A percentile compares a stretch with the other conserved stretches of the same genome.
These are phyloP conservation scores for Diarsia mendica DNA, from an alignment of 2,888 invertebrate species.

Conservation along the genomic window DNA sequence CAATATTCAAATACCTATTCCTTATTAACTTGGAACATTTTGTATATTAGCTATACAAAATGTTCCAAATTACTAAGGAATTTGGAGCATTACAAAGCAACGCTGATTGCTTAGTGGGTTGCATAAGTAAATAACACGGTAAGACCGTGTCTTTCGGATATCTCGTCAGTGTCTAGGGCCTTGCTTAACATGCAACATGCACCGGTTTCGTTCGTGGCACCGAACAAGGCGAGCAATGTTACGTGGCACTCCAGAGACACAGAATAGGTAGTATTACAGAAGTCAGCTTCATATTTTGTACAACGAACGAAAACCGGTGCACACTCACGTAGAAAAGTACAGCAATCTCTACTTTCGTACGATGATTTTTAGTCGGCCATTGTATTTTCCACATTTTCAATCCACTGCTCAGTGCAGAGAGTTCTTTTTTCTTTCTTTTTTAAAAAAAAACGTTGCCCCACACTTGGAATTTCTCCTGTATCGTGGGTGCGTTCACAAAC, in stretches of 20 bases:
- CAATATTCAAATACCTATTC: neutral
- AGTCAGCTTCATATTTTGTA: neutral
- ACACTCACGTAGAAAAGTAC: neutral
- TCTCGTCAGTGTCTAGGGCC: slow-evolving; percentile 72
- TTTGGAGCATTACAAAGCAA: slow-evolving; percentile 48
- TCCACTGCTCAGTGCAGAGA: neutral
- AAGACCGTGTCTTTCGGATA: slow-evolving; percentile 68
- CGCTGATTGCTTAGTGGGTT: slow-evolving; percentile 59
- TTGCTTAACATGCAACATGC: slow-evolving; percentile 60
- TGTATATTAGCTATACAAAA: too few relatives aligned
- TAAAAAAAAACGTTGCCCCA: too few relatives aligned
- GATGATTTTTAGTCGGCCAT: neutral
- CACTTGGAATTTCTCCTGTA: too few relatives aligned
- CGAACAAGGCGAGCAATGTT: slow-evolving; percentile 39
- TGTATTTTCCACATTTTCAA: neutral
- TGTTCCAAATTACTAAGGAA: too few relatives aligned
- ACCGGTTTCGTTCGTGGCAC: slow-evolving; percentile 52
- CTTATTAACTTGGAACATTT: too few relatives aligned
- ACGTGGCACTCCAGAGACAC: slow-evolving; percentile 14
- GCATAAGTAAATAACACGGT: slow-evolving; percentile 65
- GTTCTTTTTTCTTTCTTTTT: too few relatives aligned
- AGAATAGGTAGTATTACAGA: slow-evolving; percentile 19
- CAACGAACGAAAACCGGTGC: neutral
- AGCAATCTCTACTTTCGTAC: neutral
- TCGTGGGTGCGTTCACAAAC: too few relatives aligned